Percentiles rank a stretch among this genome's conserved stretches.
phyloP scores from a whole-genome alignment of 2,888 invertebrate species.

The Nymphalis polychloros region DNA sequence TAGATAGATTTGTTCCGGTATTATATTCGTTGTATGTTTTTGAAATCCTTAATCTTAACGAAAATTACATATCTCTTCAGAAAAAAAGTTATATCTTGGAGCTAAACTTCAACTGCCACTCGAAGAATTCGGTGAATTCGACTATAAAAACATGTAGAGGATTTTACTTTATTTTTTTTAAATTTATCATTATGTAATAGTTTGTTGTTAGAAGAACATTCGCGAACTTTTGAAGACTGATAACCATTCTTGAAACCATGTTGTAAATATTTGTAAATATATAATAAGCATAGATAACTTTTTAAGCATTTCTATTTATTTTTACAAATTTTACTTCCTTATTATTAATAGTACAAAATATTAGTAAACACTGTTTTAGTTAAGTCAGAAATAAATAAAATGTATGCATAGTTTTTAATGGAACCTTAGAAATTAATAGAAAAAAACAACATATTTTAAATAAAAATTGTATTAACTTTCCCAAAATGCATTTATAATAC shows the following conservation, averaged over 20 bases:
- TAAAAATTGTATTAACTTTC: constrained; percentile 61
- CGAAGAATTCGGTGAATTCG: too few relatives aligned
- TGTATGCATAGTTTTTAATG: constrained; percentile 10
- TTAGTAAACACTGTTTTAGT: constrained; percentile 22
- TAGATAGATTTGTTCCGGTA: too few relatives aligned
- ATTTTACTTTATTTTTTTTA: neutral
- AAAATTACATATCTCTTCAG: too few relatives aligned
- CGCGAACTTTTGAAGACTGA: constrained; percentile 44
- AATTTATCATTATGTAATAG: neutral
- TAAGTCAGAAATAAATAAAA: constrained; percentile 14
- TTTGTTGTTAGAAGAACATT: constrained; percentile 2
- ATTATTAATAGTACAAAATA: constrained; percentile 35
- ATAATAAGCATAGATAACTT: constrained; percentile 24
- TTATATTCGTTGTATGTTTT: too few relatives aligned
- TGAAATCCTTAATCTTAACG: too few relatives aligned
- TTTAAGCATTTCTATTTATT: constrained; percentile 39
- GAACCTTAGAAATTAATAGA: constrained; percentile 14
- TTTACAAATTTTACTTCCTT: constrained; percentile 31
- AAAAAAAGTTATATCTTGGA: too few relatives aligned
- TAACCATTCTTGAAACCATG: constrained; percentile 33
- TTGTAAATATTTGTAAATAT: constrained; percentile 46
- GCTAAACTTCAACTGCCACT: too few relatives aligned
- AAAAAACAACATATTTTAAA: constrained; percentile 45
- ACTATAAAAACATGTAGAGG: too few relatives aligned
- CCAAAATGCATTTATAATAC: constrained; percentile 69